Evolutionary conservation across 2,113 vertebrate species (phyloP).

Genomic region (Dasyprocta punctata): DNA sequence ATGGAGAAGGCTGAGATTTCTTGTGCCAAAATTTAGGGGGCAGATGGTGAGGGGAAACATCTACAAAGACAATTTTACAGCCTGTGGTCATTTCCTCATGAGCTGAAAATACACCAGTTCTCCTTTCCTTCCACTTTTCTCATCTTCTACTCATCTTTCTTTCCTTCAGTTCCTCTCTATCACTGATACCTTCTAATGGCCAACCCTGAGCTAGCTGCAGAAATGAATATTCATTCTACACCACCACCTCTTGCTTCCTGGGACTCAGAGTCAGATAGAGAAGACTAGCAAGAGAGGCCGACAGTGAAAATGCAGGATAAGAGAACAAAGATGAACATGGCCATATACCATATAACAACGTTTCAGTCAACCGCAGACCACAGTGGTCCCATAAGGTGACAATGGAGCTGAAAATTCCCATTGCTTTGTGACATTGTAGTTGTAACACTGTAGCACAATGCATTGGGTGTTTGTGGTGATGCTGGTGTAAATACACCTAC

Average conservation of each 20-base stretch:
- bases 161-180: neutral
- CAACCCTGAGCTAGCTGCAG: neutral
- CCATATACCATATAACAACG: too few relatives aligned
- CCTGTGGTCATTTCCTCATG: constrained; percentile 14
- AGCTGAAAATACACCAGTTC: constrained; percentile 17
- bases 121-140: neutral
- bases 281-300: neutral
- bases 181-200: neutral
- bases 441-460: neutral
- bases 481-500: neutral
- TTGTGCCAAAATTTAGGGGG: constrained; percentile 40
- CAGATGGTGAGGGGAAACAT: constrained; percentile 30
- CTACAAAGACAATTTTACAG: constrained; percentile 37
- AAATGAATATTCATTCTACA: neutral
- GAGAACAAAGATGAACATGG: neutral
- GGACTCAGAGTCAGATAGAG: neutral
- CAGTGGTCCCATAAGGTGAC: neutral
- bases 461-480: neutral
- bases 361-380: neutral
- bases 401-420: neutral
- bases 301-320: neutral
- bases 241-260: neutral
- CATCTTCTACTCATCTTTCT: neutral
- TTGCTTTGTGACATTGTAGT: neutral
- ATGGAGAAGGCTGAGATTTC: constrained; percentile 14